phyloP scores from a whole-genome alignment of 2,888 invertebrate species.

The Tribolium freemani region DNA sequence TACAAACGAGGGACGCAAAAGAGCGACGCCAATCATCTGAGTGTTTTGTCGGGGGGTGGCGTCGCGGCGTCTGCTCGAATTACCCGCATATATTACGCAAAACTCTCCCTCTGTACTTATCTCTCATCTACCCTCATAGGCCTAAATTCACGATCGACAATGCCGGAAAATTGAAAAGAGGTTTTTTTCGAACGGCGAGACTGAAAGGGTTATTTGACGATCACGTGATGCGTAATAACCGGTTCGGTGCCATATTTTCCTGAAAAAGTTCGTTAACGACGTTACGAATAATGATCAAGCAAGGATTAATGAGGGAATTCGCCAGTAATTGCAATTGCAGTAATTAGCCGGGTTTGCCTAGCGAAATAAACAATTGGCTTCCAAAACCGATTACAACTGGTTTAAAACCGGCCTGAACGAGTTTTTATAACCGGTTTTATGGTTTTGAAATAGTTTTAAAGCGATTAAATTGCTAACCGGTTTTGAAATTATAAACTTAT shows the following conservation, averaged over 20 bases:
- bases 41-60: conserved; percentile 22
- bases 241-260: not conserved
- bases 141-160: conserved; percentile 14
- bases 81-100: conserved; percentile 37
- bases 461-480: too few species aligned
- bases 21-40: conserved; percentile 33
- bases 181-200: not conserved
- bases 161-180: conserved; percentile 1
- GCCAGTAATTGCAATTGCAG: not conserved
- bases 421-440: too few species aligned
- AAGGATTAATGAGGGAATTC: not conserved
- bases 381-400: not conserved
- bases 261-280: not conserved
- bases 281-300: too few species aligned
- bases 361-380: too few species aligned
- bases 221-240: not conserved
- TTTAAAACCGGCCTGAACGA: not conserved
- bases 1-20: conserved; percentile 22
- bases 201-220: conserved; percentile 1
- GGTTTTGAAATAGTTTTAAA: too few species aligned
- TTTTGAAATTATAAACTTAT: too few species aligned
- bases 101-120: conserved; percentile 14
- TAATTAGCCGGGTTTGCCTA: not conserved
- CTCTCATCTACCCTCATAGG: conserved; percentile 30
- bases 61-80: conserved; percentile 31